Conservation (phyloP, 2,888 invertebrate genomes). For the Cordilura impudica region DNA sequence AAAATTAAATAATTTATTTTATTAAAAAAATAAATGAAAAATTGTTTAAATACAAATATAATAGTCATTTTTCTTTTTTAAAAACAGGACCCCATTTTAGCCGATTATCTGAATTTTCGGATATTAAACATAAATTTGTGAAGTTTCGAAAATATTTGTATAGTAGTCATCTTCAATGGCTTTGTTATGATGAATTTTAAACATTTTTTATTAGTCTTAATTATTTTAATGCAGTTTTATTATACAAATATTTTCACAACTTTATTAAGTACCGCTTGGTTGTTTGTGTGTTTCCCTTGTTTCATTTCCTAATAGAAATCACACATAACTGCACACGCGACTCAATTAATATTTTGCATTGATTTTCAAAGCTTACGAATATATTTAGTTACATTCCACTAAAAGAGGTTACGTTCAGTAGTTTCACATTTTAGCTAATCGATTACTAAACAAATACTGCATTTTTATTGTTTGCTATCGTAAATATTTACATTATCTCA, state of each 20-base stretch:
- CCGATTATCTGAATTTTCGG: too few species aligned
- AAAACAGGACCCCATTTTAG: too few species aligned
- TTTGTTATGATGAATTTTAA: slow-evolving; percentile 13
- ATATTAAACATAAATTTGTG: too few species aligned
- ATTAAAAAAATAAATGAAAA: too few species aligned
- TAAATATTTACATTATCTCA: slow-evolving; percentile 44
- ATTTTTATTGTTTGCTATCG: slow-evolving; percentile 10
- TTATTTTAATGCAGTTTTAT: slow-evolving; percentile 2
- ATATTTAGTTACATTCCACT: not conserved
- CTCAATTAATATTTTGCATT: not conserved
- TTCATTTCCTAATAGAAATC: too few species aligned
- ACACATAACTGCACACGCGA: not conserved
- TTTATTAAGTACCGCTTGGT: slow-evolving; percentile 3
- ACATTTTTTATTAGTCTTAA: not conserved
- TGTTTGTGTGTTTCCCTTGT: not conserved
- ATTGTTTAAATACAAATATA: too few species aligned
- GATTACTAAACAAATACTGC: slow-evolving; percentile 32
- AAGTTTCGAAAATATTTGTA: too few species aligned
- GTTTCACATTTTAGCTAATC: slow-evolving; percentile 28
- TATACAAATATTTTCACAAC: slow-evolving; percentile 19
- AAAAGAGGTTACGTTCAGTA: slow-evolving; percentile 19
- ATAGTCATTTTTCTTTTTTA: too few species aligned
- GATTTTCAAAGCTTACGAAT: not conserved
- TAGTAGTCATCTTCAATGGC: too few species aligned
- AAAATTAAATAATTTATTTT: too few species aligned